Evolutionary conservation across 2,888 invertebrate species (phyloP), one percentile per base, ranked within the genome.

Genomic region (Heterodera filipjevi): DNA sequence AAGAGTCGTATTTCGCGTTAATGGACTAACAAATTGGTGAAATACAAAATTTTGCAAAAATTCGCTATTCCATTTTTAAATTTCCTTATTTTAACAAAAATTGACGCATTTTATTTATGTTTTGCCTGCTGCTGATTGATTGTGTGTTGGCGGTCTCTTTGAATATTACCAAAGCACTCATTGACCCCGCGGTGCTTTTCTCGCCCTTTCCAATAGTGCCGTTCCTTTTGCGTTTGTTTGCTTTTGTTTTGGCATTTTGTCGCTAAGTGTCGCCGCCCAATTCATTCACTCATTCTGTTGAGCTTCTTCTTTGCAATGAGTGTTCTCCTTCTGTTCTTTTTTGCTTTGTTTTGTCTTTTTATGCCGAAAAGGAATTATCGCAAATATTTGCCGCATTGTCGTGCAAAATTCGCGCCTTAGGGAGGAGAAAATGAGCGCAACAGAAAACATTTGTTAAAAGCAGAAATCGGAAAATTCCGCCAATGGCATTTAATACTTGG

Each of bases 171-270:
- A 59, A n/a, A 19, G 59, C n/a, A 59, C 59, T 59, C 59, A 12
- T 59, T 59, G 59, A 59, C 59, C 59, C 59, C 8, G 5, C 27
- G 1, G 16, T 16, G 49, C 49, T 6, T 59, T 27, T 59, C 27
- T 59, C 59, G 5, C 59, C 5, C 5, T 22, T 27, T 12, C 59
- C 59, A n/a, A 59, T 5, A n/a, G 12, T n/a, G n/a, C 27, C 10
- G n/a, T 22, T 59, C 59, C 59, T 27, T 8, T 27, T 59, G 59
- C 27, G 59, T 59, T 59, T 59, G 59, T 59, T 59, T 59, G 59
- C 27, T 59, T 59, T 14, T 53, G 16, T 53, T 53, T 59, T 59
- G 59, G n/a, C 59, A 59, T 59, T 59, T 59, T 59, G 59, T 59
- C 22, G n/a, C 27, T n/a, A 59, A 59, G 59, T 59, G 27, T 16